Base-by-base conservation (phyloP, 2,113 vertebrate genomes). In the Salvelinus sp. region DNA sequence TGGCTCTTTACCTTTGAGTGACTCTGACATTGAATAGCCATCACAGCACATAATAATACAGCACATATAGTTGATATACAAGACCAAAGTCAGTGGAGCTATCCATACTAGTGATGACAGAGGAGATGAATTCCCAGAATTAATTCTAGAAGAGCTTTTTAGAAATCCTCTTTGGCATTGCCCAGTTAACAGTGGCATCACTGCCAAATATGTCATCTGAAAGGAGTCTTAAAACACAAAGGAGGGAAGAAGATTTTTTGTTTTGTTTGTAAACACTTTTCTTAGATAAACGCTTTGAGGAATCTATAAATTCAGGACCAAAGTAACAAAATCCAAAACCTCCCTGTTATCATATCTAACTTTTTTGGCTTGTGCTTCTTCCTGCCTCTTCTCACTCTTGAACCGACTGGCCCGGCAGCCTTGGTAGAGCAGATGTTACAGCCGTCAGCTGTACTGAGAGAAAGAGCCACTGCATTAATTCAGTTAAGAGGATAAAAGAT, bases 1-100 rank as follows among this genome's bases (percentile, higher is more conserved):
- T 0, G 22, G 22, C 73, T 69, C 58, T 64, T 84, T 88, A 87
- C 85, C 80, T 88, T 87, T 86, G 60, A 64, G 66, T 73, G 74
- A 71, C 78, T 77, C 73, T 76, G 73, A 78, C 73, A 73, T 80
- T 77, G 74, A 66, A 74, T 65, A 7, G 20, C 83, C 76, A 82
- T 77, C 62, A 83, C 10, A 83, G 70, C 64, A 76, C 86, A 82
- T 69, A 86, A 82, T 70, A 44, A 44, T 44, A 44, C 9, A 44
- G 38, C 38, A 12, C 3, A 76, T 87, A 70, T 80, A 66, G 79
- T 90, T 85, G 81, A 65, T 77, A 76, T 79, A 81, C 74, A 82
- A 82, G 58, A 62, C 75, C 72, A 50, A 62, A 73, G 80, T 68
- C 25, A 82, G 76, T 73, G 57, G 76, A 76, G 57, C 60, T 54